Percentiles rank a stretch among this genome's conserved stretches.
Evolutionary conservation across 92 coral and sea anemone genomes (phyloP).

Genomic region (Muricea muricata): DNA sequence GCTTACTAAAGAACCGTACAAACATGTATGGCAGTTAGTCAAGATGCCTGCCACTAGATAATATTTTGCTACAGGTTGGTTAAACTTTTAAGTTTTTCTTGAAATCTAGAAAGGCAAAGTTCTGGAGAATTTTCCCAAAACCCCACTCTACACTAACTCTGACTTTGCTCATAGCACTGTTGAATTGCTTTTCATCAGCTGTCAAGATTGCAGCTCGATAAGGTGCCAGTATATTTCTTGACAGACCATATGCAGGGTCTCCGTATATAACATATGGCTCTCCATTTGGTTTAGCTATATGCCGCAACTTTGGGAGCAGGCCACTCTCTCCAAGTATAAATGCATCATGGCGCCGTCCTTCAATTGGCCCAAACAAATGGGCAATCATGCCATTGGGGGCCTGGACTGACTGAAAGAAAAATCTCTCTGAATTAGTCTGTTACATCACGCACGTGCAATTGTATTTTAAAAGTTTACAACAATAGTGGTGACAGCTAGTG

Average conservation of each 20-base stretch:
- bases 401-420: no score
- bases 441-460: no score
- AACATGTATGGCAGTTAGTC: no score
- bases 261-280: constrained; percentile 61
- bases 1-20: constrained; percentile 63
- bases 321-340: constrained; percentile 59
- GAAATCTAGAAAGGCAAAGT: constrained; percentile 69
- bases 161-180: constrained; percentile 71
- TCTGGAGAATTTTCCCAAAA: constrained; percentile 70
- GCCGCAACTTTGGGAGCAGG: constrained; percentile 49
- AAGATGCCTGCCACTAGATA: constrained; percentile 61
- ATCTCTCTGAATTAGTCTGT: no score
- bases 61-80: constrained; percentile 71
- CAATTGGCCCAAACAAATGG: constrained; percentile 59
- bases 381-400: constrained; percentile 67
- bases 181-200: constrained; percentile 55
- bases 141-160: constrained; percentile 71
- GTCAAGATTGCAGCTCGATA: constrained; percentile 68
- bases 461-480: no score
- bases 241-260: constrained; percentile 66
- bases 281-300: constrained; percentile 48
- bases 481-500: no score
- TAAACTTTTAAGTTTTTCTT: constrained; percentile 66
- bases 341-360: constrained; percentile 64
- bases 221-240: constrained; percentile 66